A percentile compares a stretch with the other conserved stretches of the same genome.
These are phyloP conservation scores for Zoanthus sociatus DNA, from an alignment of 92 coral and sea anemone species.

Conservation along the genomic window DNA sequence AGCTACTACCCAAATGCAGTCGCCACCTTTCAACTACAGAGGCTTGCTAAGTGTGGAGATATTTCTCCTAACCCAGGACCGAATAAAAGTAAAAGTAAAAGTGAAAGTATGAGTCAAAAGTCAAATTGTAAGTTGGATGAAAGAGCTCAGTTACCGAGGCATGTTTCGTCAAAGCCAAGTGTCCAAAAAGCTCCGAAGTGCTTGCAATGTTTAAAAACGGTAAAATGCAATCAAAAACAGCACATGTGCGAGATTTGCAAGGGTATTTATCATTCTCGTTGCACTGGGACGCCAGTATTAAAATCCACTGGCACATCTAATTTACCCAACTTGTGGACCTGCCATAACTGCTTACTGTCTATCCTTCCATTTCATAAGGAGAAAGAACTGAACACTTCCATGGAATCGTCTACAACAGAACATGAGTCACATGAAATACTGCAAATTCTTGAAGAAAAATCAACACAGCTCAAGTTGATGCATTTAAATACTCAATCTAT, in stretches of 20 bases:
- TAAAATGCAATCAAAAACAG: constrained; percentile 20
- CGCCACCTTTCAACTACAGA: no score
- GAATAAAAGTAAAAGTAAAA: no score
- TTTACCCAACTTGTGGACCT: constrained; percentile 21
- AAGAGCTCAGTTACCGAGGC: no score
- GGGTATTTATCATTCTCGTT: constrained; percentile 17
- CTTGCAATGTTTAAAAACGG: background rate
- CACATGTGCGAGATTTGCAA: constrained; percentile 20
- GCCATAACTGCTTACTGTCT: constrained; percentile 23
- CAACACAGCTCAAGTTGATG: constrained; percentile 38
- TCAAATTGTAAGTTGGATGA: no score
- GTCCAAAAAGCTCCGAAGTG: no score
- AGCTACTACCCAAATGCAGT: no score
- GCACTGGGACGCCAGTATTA: constrained; percentile 25
- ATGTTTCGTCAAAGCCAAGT: no score
- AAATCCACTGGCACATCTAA: constrained; percentile 23
- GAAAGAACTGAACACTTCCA: constrained; percentile 23
- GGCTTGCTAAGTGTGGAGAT: no score
- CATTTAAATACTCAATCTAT: constrained; percentile 52
- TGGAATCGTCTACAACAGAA: constrained; percentile 23
- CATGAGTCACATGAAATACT: constrained; percentile 24
- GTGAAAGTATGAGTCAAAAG: no score
- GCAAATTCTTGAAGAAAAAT: constrained; percentile 28
- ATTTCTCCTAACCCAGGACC: no score
- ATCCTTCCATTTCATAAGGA: constrained; percentile 22